Base-by-base conservation (phyloP, 2,113 vertebrate species). In the Lampris megalopsis region DNA sequence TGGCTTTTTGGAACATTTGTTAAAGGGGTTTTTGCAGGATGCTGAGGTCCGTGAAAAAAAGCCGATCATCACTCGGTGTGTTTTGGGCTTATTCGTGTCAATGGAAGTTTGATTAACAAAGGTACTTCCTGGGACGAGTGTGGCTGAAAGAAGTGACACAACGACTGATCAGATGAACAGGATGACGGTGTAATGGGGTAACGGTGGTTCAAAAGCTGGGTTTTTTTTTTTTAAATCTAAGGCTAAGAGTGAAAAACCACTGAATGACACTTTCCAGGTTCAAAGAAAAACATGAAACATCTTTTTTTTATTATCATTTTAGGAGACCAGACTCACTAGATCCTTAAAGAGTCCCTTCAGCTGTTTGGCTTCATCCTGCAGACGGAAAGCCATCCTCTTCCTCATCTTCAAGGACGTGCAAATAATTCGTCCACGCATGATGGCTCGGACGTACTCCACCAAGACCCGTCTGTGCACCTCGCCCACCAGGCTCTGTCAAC, bases 291-390 rank as follows among this genome's bases (percentile, higher is more conserved):
- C 7, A 41, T 1, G 1, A 0, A 3, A 13, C 1, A 2, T 67
- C 59, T 40, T 53, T 47, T 48, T 74, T 24, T 24, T 24, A 24
- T 24, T 24, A 24, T 24, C 24, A 24, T 24, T 24, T 24, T 24
- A 24, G 59, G 45, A 43, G 9, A 53, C 1, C 6, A 61, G 43
- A 88, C 95, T 96, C 80, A 98, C 97, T 95, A 98, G 86, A 71
- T 95, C 94, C 68, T 90, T 86, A 81, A 99, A 99, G 64, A 99
- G 96, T 63, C 95, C 93, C 49, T 96, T 96, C 13, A 98, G 93
- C 87, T 97, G 96, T 7, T 92, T 95, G 36, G 94, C 94, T 60
- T 98, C 97, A 2, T 97, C 95, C 0, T 95, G 94, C 5, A 98
- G 91, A 1, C 95, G 93, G 1, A 93, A 92, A 0, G 96, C 96